These are phyloP conservation scores for Rhagophthalmus giganteus DNA, from an alignment of 2,888 invertebrate species.

Conservation along the genomic window DNA sequence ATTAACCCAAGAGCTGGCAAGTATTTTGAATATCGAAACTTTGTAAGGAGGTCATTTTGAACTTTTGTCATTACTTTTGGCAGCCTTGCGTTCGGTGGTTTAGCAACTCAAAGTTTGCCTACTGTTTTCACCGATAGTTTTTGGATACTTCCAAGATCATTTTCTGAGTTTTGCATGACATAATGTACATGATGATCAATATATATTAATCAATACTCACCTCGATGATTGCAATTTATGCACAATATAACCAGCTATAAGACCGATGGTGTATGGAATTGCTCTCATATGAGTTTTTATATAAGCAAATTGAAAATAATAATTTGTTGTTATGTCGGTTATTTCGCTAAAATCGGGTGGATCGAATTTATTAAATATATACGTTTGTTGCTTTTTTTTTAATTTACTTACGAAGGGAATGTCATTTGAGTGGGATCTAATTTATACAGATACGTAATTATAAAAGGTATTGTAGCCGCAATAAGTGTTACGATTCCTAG, in stretches of 20 bases:
- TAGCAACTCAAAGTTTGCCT: background rate
- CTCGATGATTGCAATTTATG: slow-evolving; percentile 66
- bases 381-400: background rate
- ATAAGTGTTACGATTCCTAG: slow-evolving; percentile 47
- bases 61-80: too few relatives aligned
- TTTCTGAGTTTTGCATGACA: background rate
- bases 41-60: too few relatives aligned
- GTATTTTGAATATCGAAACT: too few relatives aligned
- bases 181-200: background rate
- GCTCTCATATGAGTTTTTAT: slow-evolving; percentile 78
- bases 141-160: background rate
- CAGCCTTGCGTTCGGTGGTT: background rate
- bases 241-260: slow-evolving; percentile 67
- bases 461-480: slow-evolving; percentile 39
- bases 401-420: slow-evolving; percentile 65
- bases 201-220: slow-evolving; percentile 52
- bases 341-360: slow-evolving; percentile 61
- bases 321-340: slow-evolving; percentile 64
- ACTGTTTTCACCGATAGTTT: too few relatives aligned
- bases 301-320: slow-evolving; percentile 66
- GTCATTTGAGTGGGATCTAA: slow-evolving; percentile 71
- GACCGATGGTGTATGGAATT: slow-evolving; percentile 69
- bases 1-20: too few relatives aligned
- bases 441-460: slow-evolving; percentile 61
- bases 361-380: background rate